Conservation (phyloP, 2,113 vertebrate species). For the Pycnonotus jocosus region DNA sequence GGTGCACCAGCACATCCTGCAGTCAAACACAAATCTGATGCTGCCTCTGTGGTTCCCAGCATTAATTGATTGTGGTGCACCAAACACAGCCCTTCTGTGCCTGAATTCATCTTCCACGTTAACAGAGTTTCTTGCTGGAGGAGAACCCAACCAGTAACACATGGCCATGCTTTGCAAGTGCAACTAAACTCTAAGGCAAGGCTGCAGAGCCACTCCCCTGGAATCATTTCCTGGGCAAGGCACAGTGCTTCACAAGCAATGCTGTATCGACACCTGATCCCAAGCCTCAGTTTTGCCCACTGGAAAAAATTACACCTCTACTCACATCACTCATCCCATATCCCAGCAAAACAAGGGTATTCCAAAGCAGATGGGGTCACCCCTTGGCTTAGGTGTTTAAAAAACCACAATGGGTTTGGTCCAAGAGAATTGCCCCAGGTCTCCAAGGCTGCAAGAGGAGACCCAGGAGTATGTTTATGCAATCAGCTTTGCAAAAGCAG, state of each 20-base stretch:
- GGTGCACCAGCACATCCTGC: neutral
- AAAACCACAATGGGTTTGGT: accelerated
- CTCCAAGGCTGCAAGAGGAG: neutral
- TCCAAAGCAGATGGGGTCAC: neutral
- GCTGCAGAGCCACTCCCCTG: neutral
- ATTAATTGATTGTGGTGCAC: neutral
- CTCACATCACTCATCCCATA: neutral
- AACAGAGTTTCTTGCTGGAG: neutral
- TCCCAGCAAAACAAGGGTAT: neutral
- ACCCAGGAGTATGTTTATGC: neutral
- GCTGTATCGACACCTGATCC: neutral
- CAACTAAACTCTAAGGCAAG: neutral
- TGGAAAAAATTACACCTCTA: neutral
- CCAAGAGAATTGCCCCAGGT: neutral
- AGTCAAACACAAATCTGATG: neutral
- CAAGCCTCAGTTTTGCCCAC: neutral
- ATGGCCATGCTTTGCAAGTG: neutral
- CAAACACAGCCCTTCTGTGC: neutral
- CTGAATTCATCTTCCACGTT: neutral
- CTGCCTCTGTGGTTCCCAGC: accelerated
- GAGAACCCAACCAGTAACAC: accelerated
- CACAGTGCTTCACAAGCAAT: neutral
- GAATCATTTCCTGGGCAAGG: neutral
- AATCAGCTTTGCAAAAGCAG: neutral
- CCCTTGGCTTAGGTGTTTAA: neutral